Base-by-base conservation (phyloP, 2,113 vertebrate species). In the Lampris incognitus region DNA sequence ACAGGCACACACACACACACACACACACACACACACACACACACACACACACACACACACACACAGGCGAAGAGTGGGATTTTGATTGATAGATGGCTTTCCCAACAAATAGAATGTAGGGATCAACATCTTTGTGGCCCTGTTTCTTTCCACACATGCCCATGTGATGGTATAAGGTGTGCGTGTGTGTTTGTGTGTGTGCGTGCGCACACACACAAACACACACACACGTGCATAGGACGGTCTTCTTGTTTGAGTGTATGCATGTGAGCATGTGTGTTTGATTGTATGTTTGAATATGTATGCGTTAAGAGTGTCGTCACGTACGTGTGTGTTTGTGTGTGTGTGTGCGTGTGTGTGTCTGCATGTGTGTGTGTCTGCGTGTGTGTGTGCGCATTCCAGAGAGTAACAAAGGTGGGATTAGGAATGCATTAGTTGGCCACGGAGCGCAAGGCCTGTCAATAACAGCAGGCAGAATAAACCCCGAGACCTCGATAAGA, bases 21-120 rank as follows among this genome's bases (percentile, higher is more conserved):
- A 42, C 41, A 44, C 42, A 46, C 40, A 42, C 40, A 42, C 59
- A 62, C 59, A 42, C 37, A 59, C 6, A 39, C 37, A 9, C n/a
- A 59, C 59, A 13, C 40, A 6, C 39, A 41, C 59, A 61, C 66
- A 61, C 9, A 65, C 24, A 74, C 1, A 74, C 42, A 58, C 57
- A 76, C n/a, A 61, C 74, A 79, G 56, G 56, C 75, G 66, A 56
- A 76, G 71, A 69, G 66, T 70, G 37, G 78, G 60, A 36, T 86
- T 94, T 95, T 98, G 97, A 98, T 97, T 99, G 97, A 99, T 98
- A 96, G 97, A 97, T 97, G 97, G 97, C 94, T 95, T 96, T 96
- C 92, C 95, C 94, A 95, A 96, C 96, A 96, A 97, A 98, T 94
- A 95, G 77, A 97, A 96, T 96, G 94, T 94, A 91, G 92, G 96